A percentile compares a stretch with the other conserved stretches of the same genome.
Conservation (phyloP, 2,797 vertebrate genomes). For the Orestias chungarensis region DNA sequence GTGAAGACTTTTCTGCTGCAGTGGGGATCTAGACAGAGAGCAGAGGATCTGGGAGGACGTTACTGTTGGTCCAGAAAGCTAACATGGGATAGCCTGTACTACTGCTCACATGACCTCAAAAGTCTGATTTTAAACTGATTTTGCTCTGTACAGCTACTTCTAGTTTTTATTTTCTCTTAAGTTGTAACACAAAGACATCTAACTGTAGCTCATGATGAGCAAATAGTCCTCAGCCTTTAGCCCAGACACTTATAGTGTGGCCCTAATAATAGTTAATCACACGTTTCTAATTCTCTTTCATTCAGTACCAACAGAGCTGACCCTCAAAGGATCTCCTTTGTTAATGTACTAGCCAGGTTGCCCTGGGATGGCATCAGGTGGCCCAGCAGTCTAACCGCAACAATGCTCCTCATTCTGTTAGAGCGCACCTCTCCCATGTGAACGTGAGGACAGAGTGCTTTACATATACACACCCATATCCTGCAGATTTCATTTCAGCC, state of each 20-base stretch:
- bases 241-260: background rate
- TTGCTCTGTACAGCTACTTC: background rate
- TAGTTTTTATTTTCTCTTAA: background rate
- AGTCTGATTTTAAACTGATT: background rate
- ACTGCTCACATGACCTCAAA: background rate
- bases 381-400: slow-evolving; percentile 18
- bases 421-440: background rate
- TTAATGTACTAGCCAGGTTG: background rate
- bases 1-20: slow-evolving; percentile 34
- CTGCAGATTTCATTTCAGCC: slow-evolving; percentile 2
- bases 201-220: background rate
- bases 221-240: background rate
- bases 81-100: background rate
- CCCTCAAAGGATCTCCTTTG: slow-evolving; percentile 24
- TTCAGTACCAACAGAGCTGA: background rate
- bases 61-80: background rate
- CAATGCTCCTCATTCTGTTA: slow-evolving; percentile 34
- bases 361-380: slow-evolving; percentile 48
- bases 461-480: background rate
- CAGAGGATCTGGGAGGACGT: slow-evolving; percentile 22
- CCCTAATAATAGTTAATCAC: background rate
- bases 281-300: background rate
- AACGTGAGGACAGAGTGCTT: background rate
- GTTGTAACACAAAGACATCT: no score
- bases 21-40: slow-evolving; percentile 20